Evolutionary conservation across 2,888 invertebrate species (phyloP), one percentile per base, ranked within the genome.

Genomic region (Tupiocoris notatus): DNA sequence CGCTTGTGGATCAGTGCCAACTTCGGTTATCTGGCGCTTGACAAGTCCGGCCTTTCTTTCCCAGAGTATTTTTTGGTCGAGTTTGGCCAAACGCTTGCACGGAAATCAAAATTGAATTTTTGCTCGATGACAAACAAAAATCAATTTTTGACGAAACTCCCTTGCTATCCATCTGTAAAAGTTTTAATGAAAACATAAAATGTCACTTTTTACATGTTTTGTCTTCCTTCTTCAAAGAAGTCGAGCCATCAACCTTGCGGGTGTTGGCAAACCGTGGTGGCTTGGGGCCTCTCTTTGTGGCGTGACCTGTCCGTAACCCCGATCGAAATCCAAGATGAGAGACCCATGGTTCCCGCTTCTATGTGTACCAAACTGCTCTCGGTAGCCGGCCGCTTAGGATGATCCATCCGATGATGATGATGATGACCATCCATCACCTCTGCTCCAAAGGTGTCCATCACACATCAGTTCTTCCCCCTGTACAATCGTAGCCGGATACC

Each of bases 181-280:
- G 20, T 16, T 39, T 65, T 57, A 67, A 57, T 67, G 67, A 67
- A 67, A 54, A 22, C 56, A 62, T 22, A 61, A 73, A 62, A 73
- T 73, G 62, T 73, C 73, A 54, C 23, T 73, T 71, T 65, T 73
- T 73, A 73, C 73, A 73, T 73, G 73, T 73, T 63, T 39, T 73
- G 73, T 73, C 62, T 70, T 39, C 58, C 73, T 73, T 73, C 73
- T 73, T 73, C 73, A 73, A 73, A 73, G 73, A 73, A 73, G 73
- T 39, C 39, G 73, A 62, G 73, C 73, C 61, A 73, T 62, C 73
- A 73, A 62, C 73, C 73, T 21, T n/a, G 59, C 25, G 70, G 58
- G 70, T 63, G 73, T 67, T 67, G 67, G 62, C 39, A 39, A 39
- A 7, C 39, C 39, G 39, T 39, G 39, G 39, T 39, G 39, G 39